phyloP scores from a whole-genome alignment of 2,888 invertebrate genomes.

The Lampropteryx suffumata region DNA sequence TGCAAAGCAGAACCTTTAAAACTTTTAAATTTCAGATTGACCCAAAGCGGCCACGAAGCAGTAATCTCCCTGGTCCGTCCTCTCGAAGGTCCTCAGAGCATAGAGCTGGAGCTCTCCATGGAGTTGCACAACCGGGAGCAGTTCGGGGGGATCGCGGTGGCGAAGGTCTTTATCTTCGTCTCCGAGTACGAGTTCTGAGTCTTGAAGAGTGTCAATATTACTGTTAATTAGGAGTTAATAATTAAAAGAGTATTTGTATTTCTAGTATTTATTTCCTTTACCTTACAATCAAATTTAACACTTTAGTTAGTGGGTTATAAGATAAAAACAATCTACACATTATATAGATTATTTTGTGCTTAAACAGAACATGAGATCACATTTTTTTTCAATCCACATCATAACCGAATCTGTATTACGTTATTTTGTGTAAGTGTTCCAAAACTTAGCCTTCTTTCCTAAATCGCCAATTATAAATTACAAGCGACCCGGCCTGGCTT shows the following conservation, averaged over 20 bases:
- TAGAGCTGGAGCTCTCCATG: slow-evolving; percentile 94
- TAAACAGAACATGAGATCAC: slow-evolving; percentile 37
- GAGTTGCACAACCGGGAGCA: slow-evolving; percentile 88
- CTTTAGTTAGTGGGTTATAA: no score
- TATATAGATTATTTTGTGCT: no score
- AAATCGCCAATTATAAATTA: no score
- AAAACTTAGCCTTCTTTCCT: neutral
- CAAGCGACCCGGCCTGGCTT: no score
- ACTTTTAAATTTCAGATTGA: slow-evolving; percentile 59
- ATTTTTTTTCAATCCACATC: slow-evolving; percentile 1
- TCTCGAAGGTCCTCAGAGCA: slow-evolving; percentile 94
- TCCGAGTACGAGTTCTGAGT: slow-evolving; percentile 88
- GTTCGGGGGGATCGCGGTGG: slow-evolving; percentile 92
- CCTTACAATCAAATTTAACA: no score
- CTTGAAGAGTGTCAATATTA: neutral
- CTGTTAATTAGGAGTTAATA: neutral
- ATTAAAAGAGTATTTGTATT: neutral
- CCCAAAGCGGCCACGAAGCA: slow-evolving; percentile 85
- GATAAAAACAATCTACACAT: no score
- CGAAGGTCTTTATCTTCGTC: slow-evolving; percentile 92
- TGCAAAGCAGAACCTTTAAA: no score
- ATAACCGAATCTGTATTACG: no score
- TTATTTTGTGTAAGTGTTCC: no score
- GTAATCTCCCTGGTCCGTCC: slow-evolving; percentile 88
- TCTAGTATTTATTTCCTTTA: no score